These are phyloP conservation scores for Eupeodes corollae DNA, from an alignment of 1,140 invertebrate genomes.

Conservation along the genomic window DNA sequence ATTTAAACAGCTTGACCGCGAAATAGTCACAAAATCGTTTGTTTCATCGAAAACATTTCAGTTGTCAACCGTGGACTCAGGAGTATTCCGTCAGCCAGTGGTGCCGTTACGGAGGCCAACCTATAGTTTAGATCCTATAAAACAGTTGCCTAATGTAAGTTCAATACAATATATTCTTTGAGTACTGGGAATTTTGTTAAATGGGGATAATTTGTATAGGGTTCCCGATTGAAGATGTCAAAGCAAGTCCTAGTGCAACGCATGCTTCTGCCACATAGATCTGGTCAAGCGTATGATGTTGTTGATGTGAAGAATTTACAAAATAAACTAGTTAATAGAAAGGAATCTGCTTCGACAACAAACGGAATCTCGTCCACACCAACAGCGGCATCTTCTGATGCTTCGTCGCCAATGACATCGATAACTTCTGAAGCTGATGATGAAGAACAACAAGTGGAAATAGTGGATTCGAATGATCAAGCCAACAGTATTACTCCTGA, in stretches of 20 bases:
- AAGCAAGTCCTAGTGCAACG: constrained; percentile 29
- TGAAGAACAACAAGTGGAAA: too few species aligned
- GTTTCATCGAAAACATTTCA: constrained; percentile 5
- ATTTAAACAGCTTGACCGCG: constrained; percentile 7
- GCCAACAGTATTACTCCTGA: too few species aligned
- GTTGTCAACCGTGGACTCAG: constrained; percentile 2
- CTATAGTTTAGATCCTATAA: constrained; percentile 22
- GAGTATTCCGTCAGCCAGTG: constrained; percentile 29
- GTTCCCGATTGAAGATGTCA: constrained; percentile 25
- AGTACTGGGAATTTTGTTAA: too few species aligned
- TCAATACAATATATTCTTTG: not conserved
- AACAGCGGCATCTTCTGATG: not conserved
- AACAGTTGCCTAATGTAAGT: constrained; percentile 5
- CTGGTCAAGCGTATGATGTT: constrained; percentile 17
- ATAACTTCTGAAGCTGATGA: too few species aligned
- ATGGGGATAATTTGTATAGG: constrained; percentile 13
- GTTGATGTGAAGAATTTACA: constrained; percentile 19
- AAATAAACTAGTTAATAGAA: constrained; percentile 16
- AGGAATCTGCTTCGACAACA: too few species aligned
- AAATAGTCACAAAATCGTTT: constrained; percentile 8
- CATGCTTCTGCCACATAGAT: constrained; percentile 15
- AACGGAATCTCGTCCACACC: not conserved
- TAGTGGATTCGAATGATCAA: too few species aligned
- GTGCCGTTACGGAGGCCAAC: constrained; percentile 21
- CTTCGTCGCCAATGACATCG: not conserved